Evolutionary conservation across 2,113 vertebrate species (phyloP).

Genomic region (Callorhinus ursinus): DNA sequence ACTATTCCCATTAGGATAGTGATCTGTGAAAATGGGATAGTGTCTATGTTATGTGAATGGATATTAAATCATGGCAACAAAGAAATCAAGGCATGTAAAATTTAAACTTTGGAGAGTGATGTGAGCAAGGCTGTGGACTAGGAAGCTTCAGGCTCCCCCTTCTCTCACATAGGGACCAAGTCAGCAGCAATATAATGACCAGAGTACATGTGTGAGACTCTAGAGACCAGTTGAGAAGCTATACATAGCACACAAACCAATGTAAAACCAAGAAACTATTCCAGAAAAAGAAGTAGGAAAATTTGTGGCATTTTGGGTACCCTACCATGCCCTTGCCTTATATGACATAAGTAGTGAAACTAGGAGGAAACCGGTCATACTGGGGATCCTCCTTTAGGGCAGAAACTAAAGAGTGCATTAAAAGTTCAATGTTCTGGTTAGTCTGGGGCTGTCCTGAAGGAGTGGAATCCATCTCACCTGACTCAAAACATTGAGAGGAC

Average conservation of each 20-base stretch:
- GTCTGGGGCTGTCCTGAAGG: accelerated
- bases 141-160: not conserved
- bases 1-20: not conserved
- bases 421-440: not conserved
- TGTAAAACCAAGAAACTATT: not conserved
- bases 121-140: not conserved
- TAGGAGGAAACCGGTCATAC: not conserved
- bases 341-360: not conserved
- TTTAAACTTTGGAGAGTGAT: not conserved
- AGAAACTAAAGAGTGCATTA: not conserved
- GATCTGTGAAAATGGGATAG: not conserved
- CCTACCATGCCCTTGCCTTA: not conserved
- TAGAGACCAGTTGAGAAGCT: not conserved
- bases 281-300: not conserved
- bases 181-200: not conserved
- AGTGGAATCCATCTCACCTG: not conserved
- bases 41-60: not conserved
- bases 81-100: not conserved
- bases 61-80: not conserved
- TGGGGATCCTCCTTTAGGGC: not conserved
- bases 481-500: accelerated
- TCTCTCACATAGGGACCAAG: not conserved
- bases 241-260: not conserved
- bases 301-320: not conserved
- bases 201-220: not conserved